Evolutionary conservation across 2,113 vertebrate species (phyloP).

Genomic region (Rhea pennata): DNA sequence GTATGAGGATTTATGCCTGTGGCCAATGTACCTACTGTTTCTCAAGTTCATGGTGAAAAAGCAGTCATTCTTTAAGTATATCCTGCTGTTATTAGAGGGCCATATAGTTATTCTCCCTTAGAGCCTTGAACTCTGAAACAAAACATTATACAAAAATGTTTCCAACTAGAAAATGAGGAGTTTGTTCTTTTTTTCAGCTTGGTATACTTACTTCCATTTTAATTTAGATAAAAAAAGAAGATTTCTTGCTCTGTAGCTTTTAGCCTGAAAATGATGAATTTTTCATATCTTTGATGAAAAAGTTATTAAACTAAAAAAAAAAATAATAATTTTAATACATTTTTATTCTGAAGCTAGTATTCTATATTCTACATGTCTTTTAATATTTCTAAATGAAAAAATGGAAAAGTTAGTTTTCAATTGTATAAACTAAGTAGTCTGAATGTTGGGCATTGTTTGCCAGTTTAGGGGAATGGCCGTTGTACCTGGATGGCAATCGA

Average conservation of each 20-base stretch:
- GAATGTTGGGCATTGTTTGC: not conserved
- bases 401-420: not conserved
- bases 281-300: too few relatives aligned
- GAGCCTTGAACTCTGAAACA: not conserved
- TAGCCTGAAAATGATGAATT: too few relatives aligned
- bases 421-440: not conserved
- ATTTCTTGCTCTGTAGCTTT: too few relatives aligned
- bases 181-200: not conserved
- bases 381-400: not conserved
- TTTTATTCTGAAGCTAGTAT: not conserved
- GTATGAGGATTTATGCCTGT: not conserved
- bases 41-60: not conserved
- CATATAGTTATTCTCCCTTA: not conserved
- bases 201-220: not conserved
- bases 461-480: not conserved
- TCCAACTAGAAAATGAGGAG: not conserved
- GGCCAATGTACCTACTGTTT: not conserved
- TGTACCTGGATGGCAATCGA: not conserved
- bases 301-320: not conserved
- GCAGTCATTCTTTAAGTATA: not conserved
- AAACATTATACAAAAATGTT: not conserved
- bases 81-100: not conserved
- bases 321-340: not conserved
- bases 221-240: too few relatives aligned
- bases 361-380: not conserved